phyloP scores from a whole-genome alignment of 2,797 vertebrate genomes.

The Oryzias dopingdopingensis region DNA sequence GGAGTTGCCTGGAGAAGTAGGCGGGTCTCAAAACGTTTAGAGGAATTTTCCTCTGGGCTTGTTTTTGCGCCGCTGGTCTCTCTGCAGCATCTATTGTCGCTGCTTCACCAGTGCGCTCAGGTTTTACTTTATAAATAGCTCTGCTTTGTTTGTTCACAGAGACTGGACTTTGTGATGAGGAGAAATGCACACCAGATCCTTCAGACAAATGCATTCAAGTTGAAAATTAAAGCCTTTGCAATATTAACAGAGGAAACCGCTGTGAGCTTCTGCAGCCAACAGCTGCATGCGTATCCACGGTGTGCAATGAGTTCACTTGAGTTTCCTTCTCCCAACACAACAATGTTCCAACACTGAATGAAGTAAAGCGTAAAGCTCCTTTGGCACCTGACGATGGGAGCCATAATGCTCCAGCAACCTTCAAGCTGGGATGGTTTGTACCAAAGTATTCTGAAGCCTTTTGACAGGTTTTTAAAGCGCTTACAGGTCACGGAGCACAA shows the following conservation, averaged over 20 bases:
- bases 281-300: conserved; percentile 2
- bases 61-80: conserved; percentile 23
- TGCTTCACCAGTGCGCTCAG: conserved; percentile 40
- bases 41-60: conserved; percentile 15
- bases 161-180: conserved; percentile 32
- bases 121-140: conserved; percentile 52
- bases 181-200: conserved; percentile 49
- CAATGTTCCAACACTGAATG: too few relatives aligned
- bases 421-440: too few relatives aligned
- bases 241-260: conserved; percentile 54
- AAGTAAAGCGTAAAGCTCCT: too few relatives aligned
- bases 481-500: too few relatives aligned
- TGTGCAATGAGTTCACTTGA: not conserved
- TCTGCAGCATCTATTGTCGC: conserved; percentile 18
- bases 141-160: conserved; percentile 53
- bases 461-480: too few relatives aligned
- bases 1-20: too few relatives aligned
- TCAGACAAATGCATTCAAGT: conserved; percentile 51
- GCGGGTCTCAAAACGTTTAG: not conserved
- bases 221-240: conserved; percentile 59
- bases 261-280: conserved; percentile 9
- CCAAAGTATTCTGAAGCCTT: too few relatives aligned
- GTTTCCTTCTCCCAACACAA: too few relatives aligned
- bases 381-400: too few relatives aligned
- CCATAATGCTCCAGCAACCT: too few relatives aligned